Evolutionary conservation across 2,113 vertebrate genomes (phyloP), one percentile per base, ranked within the genome.

Genomic region (Eretmochelys imbricata): DNA sequence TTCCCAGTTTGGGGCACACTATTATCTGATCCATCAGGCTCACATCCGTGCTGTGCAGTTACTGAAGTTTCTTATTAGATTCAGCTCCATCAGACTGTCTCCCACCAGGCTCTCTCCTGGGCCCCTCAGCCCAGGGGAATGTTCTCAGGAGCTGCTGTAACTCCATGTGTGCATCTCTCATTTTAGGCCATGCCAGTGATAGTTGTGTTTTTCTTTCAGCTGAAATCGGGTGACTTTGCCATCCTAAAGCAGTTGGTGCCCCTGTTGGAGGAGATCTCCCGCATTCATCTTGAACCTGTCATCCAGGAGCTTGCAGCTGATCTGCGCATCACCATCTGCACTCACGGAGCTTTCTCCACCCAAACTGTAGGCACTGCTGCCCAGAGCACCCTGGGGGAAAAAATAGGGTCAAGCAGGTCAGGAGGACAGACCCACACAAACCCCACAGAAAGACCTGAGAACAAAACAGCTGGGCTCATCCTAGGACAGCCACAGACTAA

Each of bases 261-360:
- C 0, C 65, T 98, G 19, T 97, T 99, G 93, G 98, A 99, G 88
- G 98, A 96, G 16, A 96, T 99, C 14, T 98, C 99, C 57, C 91
- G 65, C 91, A 91, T 91, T 59, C 99, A 99, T 92, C 98, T 99
- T 0, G 99, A 99, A 2, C 97, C 96, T 0, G 90, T 98, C 75
- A 98, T 99, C 94, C 99, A 99, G 95, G 99, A 99, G 95, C 98
- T 99, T 31, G 99, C 99, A 0, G 90, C 91, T 0, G 99, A 99
- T 97, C 98, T 99, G 92, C 97, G 98, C 90, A 97, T 99, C 4
- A 97, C 99, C 94, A 99, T 99, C 82, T 98, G 98, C 79, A 99
- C 99, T 27, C 99, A 98, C 0, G 99, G 99, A 1, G 99, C 99
- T 27, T 99, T 98, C 91, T 86, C 92, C 51, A 96, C 98, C 0